Evolutionary conservation across 2,888 invertebrate species (phyloP).

Genomic region (Melipona bicolor): DNA sequence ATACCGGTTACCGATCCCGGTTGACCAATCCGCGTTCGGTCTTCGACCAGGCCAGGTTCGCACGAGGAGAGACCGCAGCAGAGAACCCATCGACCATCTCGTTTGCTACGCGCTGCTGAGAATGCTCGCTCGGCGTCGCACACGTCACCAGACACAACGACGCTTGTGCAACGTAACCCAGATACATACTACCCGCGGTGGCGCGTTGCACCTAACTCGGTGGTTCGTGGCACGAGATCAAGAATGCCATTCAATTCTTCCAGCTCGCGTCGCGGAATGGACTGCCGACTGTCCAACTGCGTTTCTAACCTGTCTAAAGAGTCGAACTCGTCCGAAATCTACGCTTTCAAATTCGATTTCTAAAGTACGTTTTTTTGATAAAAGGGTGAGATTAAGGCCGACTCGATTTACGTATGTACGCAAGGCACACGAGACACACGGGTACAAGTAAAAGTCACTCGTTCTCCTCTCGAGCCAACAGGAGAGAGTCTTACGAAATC

Average conservation of each 20-base stretch:
- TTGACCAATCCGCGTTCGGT: conserved; percentile 63
- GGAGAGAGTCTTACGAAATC: conserved; percentile 17
- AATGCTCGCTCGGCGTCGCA: conserved; percentile 63
- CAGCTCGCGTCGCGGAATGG: not conserved
- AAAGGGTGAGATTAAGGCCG: not conserved
- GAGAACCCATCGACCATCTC: conserved; percentile 58
- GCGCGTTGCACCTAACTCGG: conserved; percentile 67
- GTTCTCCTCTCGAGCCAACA: not conserved
- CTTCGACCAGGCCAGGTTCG: conserved; percentile 43
- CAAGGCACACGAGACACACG: no score
- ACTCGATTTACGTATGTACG: not conserved
- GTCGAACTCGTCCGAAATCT: not conserved
- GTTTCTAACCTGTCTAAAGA: no score
- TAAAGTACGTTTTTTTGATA: no score
- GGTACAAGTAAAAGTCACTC: not conserved
- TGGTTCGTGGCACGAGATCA: conserved; percentile 27
- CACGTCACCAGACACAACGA: conserved; percentile 73
- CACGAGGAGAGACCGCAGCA: conserved; percentile 30
- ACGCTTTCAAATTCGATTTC: not conserved
- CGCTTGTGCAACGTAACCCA: conserved; percentile 75
- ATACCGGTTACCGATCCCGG: conserved; percentile 70
- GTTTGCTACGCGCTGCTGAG: conserved; percentile 57
- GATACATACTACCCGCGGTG: conserved; percentile 63
- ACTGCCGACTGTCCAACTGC: not conserved
- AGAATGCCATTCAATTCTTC: conserved; percentile 54